Conservation (phyloP, 1,140 invertebrate species). For the Hypothenemus hampei region DNA sequence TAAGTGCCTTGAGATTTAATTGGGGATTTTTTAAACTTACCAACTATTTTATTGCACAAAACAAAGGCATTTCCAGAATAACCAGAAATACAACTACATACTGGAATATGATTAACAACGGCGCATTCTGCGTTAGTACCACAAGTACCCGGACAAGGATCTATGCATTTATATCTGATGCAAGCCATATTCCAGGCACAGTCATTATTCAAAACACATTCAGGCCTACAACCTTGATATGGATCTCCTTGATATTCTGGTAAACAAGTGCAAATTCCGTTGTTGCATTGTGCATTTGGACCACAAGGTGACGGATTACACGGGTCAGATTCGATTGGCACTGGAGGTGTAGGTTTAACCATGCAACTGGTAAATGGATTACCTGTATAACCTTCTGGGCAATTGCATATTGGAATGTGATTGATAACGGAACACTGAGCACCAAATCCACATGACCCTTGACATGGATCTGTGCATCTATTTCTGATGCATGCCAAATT, state of each 20-base stretch:
- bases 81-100: conserved; percentile 61
- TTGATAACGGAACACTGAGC: conserved; percentile 59
- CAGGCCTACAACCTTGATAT: conserved; percentile 66
- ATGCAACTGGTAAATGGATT: conserved; percentile 59
- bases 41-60: conserved; percentile 50
- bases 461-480: conserved; percentile 62
- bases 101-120: conserved; percentile 60
- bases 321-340: conserved; percentile 45
- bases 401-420: conserved; percentile 60
- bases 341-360: conserved; percentile 47
- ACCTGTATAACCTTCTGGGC: conserved; percentile 57
- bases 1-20: neutral
- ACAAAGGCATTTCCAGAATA: conserved; percentile 60
- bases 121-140: conserved; percentile 63
- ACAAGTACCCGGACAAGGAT: conserved; percentile 70
- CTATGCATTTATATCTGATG: conserved; percentile 61
- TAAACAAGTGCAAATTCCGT: conserved; percentile 65
- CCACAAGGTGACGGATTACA: conserved; percentile 64
- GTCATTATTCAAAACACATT: conserved; percentile 66
- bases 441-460: conserved; percentile 58
- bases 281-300: conserved; percentile 54
- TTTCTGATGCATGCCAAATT: conserved; percentile 59
- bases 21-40: conserved; percentile 31
- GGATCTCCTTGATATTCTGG: conserved; percentile 67
- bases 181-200: conserved; percentile 63